These are phyloP conservation scores for Brachionus calyciflorus DNA, from an alignment of 1,140 invertebrate species.

Conservation along the genomic window DNA sequence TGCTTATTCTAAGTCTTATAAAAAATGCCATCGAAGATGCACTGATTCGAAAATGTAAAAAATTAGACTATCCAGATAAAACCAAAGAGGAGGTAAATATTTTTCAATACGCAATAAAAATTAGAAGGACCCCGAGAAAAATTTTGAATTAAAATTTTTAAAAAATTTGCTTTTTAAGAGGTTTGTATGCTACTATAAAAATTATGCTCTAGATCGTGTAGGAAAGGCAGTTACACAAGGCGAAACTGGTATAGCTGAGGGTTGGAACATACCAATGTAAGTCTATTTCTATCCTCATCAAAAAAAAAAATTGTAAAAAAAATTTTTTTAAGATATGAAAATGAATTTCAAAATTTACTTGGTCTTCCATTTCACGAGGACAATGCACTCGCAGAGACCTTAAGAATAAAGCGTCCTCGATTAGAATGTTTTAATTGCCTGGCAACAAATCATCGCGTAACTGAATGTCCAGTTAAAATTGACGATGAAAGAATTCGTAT, in stretches of 20 bases:
- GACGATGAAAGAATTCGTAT: conserved; percentile 29
- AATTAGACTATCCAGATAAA: conserved; percentile 12
- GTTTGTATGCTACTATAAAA: conserved; percentile 33
- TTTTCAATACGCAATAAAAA: no score
- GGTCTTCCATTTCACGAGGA: conserved; percentile 37
- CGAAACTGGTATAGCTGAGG: conserved; percentile 37
- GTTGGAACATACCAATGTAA: conserved; percentile 44
- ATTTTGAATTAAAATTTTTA: no score
- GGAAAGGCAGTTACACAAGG: conserved; percentile 21
- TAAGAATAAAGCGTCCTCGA: neutral
- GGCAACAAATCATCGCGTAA: conserved; percentile 22
- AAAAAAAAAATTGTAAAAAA: neutral
- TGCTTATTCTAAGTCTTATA: neutral
- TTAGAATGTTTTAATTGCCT: conserved; percentile 43
- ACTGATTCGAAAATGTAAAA: conserved; percentile 2
- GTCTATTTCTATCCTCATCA: neutral
- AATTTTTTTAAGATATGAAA: conserved; percentile 14
- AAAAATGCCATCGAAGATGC: conserved; percentile 31
- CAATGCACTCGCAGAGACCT: neutral
- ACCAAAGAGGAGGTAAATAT: neutral
- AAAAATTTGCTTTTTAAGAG: neutral
- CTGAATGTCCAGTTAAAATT: conserved; percentile 29
- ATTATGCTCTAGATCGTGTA: conserved; percentile 15
- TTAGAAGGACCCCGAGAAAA: no score
- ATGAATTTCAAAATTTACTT: conserved; percentile 37